These are phyloP conservation scores for Nezara viridula DNA, from an alignment of 2,888 invertebrate species.

Conservation along the genomic window DNA sequence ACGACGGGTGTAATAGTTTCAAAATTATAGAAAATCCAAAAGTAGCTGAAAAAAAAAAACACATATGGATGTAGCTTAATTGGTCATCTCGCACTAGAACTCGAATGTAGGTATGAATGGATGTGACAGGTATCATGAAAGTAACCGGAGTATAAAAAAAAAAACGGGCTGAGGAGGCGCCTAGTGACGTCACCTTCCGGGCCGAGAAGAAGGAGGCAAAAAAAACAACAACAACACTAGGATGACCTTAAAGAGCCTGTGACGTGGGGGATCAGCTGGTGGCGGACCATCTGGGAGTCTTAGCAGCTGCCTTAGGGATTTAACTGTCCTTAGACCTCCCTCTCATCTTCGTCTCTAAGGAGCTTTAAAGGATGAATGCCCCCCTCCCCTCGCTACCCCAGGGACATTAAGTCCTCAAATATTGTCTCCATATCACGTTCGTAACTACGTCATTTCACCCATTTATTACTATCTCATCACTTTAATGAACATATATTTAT, in stretches of 20 bases:
- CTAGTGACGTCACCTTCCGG: slow-evolving; percentile 44
- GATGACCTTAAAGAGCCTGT: slow-evolving; percentile 36
- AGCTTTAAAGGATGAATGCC: slow-evolving; percentile 21
- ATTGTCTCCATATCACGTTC: neutral
- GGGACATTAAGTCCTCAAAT: neutral
- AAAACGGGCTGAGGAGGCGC: slow-evolving; percentile 2
- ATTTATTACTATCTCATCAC: neutral
- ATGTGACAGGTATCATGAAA: slow-evolving; percentile 31
- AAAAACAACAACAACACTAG: slow-evolving; percentile 6
- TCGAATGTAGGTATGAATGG: neutral
- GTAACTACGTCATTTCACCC: neutral
- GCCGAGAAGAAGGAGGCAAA: slow-evolving; percentile 11
- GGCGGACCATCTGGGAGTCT: neutral
- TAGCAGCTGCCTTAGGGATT: slow-evolving; percentile 4
- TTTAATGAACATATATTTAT: neutral
- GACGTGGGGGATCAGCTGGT: neutral
- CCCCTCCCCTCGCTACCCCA: no score
- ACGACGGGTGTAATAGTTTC: no score
- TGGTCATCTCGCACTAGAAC: neutral
- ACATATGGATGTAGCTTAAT: neutral
- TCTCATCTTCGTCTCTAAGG: neutral
- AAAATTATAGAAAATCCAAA: no score
- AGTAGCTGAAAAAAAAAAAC: neutral
- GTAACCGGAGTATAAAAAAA: slow-evolving; percentile 11
- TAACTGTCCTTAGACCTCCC: neutral